Percentiles rank a stretch among this genome's conserved stretches.
Evolutionary conservation across 2,888 invertebrate species (phyloP).

Genomic region (Phalera bucephala): DNA sequence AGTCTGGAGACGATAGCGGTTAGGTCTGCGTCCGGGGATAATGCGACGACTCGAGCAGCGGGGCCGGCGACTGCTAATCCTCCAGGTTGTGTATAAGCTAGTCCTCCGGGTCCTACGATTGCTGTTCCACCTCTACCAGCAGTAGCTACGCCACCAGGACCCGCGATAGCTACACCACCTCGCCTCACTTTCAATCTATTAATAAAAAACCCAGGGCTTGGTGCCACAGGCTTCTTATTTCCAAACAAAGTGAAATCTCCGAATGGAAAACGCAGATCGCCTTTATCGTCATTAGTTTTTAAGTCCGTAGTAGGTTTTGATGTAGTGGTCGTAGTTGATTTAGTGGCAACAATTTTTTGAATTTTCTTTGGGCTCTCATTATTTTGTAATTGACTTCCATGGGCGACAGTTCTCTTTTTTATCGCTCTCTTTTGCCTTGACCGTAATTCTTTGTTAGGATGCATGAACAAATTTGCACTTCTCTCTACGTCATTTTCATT

Average conservation of each 20-base stretch:
- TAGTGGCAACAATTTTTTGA: slow-evolving; percentile 49
- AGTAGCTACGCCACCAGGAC: slow-evolving; percentile 91
- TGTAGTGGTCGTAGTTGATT: slow-evolving; percentile 38
- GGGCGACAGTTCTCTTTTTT: slow-evolving; percentile 56
- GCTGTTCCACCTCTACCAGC: slow-evolving; percentile 91
- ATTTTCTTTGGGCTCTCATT: slow-evolving; percentile 38
- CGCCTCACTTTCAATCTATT: slow-evolving; percentile 87
- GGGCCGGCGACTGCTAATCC: slow-evolving; percentile 90
- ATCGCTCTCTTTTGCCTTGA: slow-evolving; percentile 54
- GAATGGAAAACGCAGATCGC: slow-evolving; percentile 52
- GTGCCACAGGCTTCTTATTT: slow-evolving; percentile 54
- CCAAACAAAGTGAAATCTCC: slow-evolving; percentile 47
- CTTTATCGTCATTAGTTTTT: slow-evolving; percentile 45
- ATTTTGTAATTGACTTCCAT: slow-evolving; percentile 39
- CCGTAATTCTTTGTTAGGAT: slow-evolving; percentile 20
- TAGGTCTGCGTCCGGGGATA: slow-evolving; percentile 85
- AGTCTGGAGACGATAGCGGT: slow-evolving; percentile 74
- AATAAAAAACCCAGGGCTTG: slow-evolving; percentile 86
- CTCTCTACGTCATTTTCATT: slow-evolving; percentile 10
- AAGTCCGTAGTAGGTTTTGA: slow-evolving; percentile 50
- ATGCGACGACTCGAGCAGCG: slow-evolving; percentile 87
- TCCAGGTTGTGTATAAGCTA: slow-evolving; percentile 89
- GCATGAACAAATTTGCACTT: slow-evolving; percentile 9
- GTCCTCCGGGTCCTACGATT: slow-evolving; percentile 90
- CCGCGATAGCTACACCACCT: slow-evolving; percentile 91